Conservation (phyloP, 2,797 vertebrate species). For the Hypotaenidia philippensis region DNA sequence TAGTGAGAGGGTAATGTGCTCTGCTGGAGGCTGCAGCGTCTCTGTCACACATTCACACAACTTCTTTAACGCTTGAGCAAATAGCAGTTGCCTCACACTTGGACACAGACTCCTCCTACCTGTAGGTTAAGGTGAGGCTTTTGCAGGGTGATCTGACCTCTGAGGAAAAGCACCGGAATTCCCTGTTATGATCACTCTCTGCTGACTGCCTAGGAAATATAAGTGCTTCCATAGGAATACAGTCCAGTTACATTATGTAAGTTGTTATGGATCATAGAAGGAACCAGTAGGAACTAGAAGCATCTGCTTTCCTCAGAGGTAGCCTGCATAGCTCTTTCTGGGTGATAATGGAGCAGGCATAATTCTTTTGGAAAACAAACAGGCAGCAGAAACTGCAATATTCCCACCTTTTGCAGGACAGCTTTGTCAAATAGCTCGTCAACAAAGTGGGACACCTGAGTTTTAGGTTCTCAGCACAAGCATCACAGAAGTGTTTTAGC, state of each 20-base stretch:
- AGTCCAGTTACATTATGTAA: not conserved
- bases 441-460: not conserved
- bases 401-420: not conserved
- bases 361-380: not conserved
- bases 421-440: not conserved
- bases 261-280: not conserved
- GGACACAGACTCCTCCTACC: not conserved
- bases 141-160: not conserved
- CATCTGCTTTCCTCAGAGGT: not conserved
- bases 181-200: not conserved
- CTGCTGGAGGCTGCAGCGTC: not conserved
- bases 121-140: not conserved
- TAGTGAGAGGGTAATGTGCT: not conserved
- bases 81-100: not conserved
- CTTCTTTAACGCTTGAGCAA: not conserved
- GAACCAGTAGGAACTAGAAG: not conserved
- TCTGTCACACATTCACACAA: not conserved
- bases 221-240: not conserved
- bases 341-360: not conserved
- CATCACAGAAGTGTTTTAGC: not conserved
- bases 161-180: not conserved
- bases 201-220: fast-evolving
- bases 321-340: not conserved
- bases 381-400: not conserved
- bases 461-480: not conserved